These are phyloP conservation scores for Syrmaticus mikado DNA, from an alignment of 2,113 vertebrate genomes.

Conservation along the genomic window DNA sequence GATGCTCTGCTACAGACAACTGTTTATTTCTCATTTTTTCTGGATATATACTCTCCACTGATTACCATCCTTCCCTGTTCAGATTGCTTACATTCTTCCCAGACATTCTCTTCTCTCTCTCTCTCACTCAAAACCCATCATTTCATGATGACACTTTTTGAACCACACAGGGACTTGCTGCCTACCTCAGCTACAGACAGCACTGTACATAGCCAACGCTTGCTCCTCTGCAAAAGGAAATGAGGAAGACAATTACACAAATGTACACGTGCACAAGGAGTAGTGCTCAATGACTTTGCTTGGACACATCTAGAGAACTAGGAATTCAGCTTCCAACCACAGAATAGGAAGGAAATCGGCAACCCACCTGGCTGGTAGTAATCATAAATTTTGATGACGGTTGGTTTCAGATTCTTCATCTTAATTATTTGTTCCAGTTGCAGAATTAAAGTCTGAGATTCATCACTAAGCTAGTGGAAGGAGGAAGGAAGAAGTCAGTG, in stretches of 20 bases:
- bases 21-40: not conserved
- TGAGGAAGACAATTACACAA: not conserved
- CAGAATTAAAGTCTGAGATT: slow-evolving; percentile 72
- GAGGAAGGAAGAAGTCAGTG: not conserved
- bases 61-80: not conserved
- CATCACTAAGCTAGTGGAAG: slow-evolving; percentile 47
- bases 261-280: not conserved
- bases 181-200: slow-evolving; percentile 63
- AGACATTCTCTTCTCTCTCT: not conserved
- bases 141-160: not conserved
- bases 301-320: not conserved
- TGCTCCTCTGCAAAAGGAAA: slow-evolving; percentile 50
- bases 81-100: not conserved
- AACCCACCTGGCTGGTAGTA: slow-evolving; percentile 88
- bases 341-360: not conserved
- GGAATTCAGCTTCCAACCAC: not conserved
- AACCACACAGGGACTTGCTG: not conserved
- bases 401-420: slow-evolving; percentile 84
- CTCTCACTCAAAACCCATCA: not conserved
- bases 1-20: not conserved
- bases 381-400: slow-evolving; percentile 85
- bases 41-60: not conserved
- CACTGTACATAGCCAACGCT: slow-evolving; percentile 39
- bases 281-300: not conserved
- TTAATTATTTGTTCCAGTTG: slow-evolving; percentile 72